A percentile compares a stretch with the other conserved stretches of the same genome.
Evolutionary conservation across 2,113 vertebrate genomes (phyloP).

Genomic region (Emydocephalus ijimae): DNA sequence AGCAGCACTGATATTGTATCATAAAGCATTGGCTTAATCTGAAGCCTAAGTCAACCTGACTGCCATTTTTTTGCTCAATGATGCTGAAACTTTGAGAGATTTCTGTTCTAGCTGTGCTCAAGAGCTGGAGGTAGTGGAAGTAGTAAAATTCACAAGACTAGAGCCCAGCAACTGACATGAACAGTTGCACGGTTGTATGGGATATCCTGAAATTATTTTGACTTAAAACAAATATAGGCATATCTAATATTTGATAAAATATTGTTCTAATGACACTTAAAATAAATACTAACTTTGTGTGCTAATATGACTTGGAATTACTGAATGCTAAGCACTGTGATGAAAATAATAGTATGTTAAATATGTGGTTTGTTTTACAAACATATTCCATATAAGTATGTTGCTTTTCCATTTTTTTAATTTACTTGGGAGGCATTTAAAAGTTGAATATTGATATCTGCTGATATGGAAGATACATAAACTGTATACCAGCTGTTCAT

Average conservation of each 20-base stretch:
- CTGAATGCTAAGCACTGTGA: neutral
- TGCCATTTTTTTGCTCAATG: conserved; percentile 5
- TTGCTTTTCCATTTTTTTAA: conserved; percentile 24
- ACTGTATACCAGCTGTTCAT: conserved; percentile 13
- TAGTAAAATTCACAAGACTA: conserved; percentile 29
- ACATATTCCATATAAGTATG: neutral
- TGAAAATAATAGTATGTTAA: neutral
- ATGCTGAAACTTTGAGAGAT: conserved; percentile 29
- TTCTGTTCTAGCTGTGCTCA: neutral
- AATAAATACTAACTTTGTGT: neutral
- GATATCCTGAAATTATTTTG: conserved; percentile 33
- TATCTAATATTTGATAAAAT: neutral
- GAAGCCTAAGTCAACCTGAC: neutral
- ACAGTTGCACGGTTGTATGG: neutral
- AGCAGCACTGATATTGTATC: neutral
- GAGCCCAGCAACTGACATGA: conserved; percentile 36
- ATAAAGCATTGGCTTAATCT: neutral
- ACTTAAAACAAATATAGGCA: neutral
- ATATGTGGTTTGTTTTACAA: conserved; percentile 1
- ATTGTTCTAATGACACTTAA: neutral
- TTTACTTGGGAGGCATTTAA: neutral
- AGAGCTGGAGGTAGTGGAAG: conserved; percentile 17
- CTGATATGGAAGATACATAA: conserved; percentile 26
- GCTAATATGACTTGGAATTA: neutral
- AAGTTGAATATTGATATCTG: neutral